Evolutionary conservation across 2,113 vertebrate genomes (phyloP).

Genomic region (Xenotilapia flavipinnis): DNA sequence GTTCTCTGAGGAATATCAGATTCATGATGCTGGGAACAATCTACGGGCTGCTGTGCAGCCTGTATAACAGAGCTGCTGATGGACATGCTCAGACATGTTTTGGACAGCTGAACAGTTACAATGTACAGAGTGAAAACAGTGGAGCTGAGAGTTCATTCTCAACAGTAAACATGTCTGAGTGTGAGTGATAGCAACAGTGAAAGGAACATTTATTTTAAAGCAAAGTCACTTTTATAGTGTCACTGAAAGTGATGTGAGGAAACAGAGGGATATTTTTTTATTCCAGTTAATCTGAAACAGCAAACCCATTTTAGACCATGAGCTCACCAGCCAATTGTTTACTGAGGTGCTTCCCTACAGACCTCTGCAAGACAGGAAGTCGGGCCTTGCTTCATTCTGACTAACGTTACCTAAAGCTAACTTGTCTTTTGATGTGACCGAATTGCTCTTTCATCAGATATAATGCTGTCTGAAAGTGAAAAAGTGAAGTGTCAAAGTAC

Average conservation of each 20-base stretch:
- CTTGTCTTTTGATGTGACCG: not conserved
- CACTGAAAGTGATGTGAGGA: not conserved
- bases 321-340: not conserved
- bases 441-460: not conserved
- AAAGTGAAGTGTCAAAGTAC: not conserved
- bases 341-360: not conserved
- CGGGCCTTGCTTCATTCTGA: not conserved
- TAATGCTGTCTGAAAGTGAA: not conserved
- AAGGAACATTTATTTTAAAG: not conserved
- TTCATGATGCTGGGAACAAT: not conserved
- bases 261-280: not conserved
- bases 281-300: not conserved
- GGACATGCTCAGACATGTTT: not conserved
- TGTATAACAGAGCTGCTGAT: not conserved
- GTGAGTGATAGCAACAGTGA: not conserved
- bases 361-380: not conserved
- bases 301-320: not conserved
- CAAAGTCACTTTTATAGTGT: not conserved
- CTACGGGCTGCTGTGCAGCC: not conserved
- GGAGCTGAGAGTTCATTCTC: not conserved
- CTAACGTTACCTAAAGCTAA: not conserved
- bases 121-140: not conserved
- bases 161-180: not conserved
- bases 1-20: not conserved
- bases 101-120: not conserved